Evolutionary conservation across 1,140 invertebrate species (phyloP).

Genomic region (Drosophila ironensis): DNA sequence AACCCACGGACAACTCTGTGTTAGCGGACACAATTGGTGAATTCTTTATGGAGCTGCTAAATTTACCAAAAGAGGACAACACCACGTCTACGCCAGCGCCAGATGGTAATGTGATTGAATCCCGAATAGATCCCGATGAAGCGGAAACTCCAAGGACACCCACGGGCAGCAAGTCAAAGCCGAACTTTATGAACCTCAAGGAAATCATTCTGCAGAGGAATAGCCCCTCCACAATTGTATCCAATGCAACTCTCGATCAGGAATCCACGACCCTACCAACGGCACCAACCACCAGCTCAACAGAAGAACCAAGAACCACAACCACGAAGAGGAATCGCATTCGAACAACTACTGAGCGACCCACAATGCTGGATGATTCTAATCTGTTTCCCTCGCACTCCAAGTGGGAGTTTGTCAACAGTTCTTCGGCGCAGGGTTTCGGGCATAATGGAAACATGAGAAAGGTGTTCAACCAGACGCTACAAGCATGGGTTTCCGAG

Average conservation of each 20-base stretch:
- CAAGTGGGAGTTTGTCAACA: slow-evolving; percentile 80
- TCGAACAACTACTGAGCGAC: slow-evolving; percentile 51
- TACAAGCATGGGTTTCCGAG: slow-evolving; percentile 80
- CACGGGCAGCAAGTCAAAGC: slow-evolving; percentile 21
- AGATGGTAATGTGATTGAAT: slow-evolving; percentile 40
- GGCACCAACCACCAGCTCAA: slow-evolving; percentile 3
- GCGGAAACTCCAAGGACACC: slow-evolving; percentile 1
- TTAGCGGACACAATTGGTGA: slow-evolving; percentile 75
- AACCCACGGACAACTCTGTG: slow-evolving; percentile 59
- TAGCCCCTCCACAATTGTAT: slow-evolving; percentile 26
- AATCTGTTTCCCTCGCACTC: slow-evolving; percentile 78
- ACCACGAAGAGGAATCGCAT: slow-evolving; percentile 49
- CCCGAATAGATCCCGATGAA: slow-evolving; percentile 58
- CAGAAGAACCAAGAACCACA: slow-evolving; percentile 9
- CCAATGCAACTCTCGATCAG: slow-evolving; percentile 6
- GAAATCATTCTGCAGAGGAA: slow-evolving; percentile 71
- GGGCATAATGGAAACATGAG: slow-evolving; percentile 65
- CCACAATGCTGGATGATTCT: slow-evolving; percentile 73
- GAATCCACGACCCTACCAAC: slow-evolving; percentile 10
- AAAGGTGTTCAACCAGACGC: slow-evolving; percentile 76
- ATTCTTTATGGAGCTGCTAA: slow-evolving; percentile 76
- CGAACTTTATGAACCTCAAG: slow-evolving; percentile 77
- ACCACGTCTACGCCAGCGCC: slow-evolving; percentile 22
- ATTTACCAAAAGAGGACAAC: slow-evolving; percentile 66
- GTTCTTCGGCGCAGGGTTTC: slow-evolving; percentile 50